Conservation (phyloP, 2,113 vertebrate genomes). For the Otocyon megalotis region DNA sequence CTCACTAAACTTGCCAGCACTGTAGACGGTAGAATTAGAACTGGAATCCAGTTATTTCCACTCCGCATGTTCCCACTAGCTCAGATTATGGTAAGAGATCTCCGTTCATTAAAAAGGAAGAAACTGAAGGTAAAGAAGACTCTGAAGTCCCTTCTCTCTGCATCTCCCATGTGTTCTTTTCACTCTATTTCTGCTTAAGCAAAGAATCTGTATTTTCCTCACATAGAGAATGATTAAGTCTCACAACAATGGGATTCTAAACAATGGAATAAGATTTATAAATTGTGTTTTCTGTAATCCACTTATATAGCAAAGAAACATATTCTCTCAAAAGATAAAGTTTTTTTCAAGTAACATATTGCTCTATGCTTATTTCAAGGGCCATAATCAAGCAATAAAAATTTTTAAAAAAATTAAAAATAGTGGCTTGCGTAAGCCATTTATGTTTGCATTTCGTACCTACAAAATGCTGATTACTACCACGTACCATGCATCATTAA, state of each 20-base stretch:
- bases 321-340: neutral
- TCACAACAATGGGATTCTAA: neutral
- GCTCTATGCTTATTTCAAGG: neutral
- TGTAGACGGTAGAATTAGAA: neutral
- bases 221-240: neutral
- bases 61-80: neutral
- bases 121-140: neutral
- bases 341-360: neutral
- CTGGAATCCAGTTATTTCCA: neutral
- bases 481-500: slow-evolving; percentile 38
- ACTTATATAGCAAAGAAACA: neutral
- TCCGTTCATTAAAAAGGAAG: neutral
- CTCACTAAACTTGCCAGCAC: neutral
- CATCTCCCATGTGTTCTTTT: neutral
- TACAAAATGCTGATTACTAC: slow-evolving; percentile 10
- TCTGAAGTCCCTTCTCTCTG: neutral
- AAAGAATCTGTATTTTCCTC: neutral
- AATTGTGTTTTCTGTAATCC: neutral
- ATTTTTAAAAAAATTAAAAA: neutral
- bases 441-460: slow-evolving; percentile 36
- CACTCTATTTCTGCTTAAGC: neutral
- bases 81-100: neutral
- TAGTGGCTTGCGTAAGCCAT: neutral
- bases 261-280: neutral
- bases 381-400: slow-evolving; percentile 18